A percentile compares a stretch with the other conserved stretches of the same genome.
These are phyloP conservation scores for Motacilla alba DNA, from an alignment of 2,113 vertebrate genomes.

Conservation along the genomic window DNA sequence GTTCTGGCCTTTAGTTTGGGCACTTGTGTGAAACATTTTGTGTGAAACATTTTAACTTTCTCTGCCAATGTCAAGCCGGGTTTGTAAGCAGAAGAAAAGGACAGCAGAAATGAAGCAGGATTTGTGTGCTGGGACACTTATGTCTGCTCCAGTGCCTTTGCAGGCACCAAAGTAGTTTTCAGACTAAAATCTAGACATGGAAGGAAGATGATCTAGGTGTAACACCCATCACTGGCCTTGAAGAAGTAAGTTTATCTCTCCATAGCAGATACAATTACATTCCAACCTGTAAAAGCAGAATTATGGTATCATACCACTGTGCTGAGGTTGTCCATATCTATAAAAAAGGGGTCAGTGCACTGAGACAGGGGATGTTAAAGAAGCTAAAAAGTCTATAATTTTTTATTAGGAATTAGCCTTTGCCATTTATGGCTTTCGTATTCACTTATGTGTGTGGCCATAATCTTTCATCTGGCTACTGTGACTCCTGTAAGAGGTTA, in stretches of 20 bases:
- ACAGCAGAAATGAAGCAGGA: neutral
- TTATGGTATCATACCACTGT: neutral
- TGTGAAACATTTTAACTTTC: neutral
- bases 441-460: neutral
- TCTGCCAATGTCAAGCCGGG: neutral
- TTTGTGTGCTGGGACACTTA: neutral
- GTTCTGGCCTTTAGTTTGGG: neutral
- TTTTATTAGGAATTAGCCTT: conserved; percentile 4
- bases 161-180: neutral
- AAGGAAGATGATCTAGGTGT: neutral
- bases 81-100: neutral
- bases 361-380: neutral
- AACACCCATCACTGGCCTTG: neutral
- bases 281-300: neutral
- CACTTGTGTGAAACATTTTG: neutral
- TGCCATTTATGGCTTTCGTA: neutral
- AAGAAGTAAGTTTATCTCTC: neutral
- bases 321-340: neutral
- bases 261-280: neutral
- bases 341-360: neutral
- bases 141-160: neutral
- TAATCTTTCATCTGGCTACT: neutral
- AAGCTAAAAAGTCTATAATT: neutral
- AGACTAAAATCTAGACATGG: neutral
- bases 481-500: conserved; percentile 1